A percentile compares a stretch with the other conserved stretches of the same genome.
Evolutionary conservation across 1,140 invertebrate genomes (phyloP).

Genomic region (Drosophila subobscura): DNA sequence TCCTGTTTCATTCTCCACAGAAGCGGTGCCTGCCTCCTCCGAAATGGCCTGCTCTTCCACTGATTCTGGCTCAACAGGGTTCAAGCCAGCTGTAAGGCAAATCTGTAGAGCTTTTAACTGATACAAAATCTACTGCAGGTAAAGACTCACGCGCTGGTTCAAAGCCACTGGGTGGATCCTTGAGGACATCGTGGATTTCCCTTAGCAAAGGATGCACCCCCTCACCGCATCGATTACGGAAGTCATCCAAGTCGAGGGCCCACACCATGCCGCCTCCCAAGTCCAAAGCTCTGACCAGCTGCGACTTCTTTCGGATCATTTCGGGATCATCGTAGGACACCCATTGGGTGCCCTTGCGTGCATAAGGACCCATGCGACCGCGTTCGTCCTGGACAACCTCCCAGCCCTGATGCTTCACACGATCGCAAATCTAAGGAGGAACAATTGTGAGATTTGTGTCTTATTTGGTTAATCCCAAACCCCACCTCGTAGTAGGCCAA

Average conservation of each 20-base stretch:
- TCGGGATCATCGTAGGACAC: constrained; percentile 93
- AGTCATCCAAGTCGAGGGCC: constrained; percentile 95
- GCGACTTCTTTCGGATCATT: constrained; percentile 91
- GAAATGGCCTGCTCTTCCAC: constrained; percentile 53
- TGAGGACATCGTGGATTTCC: constrained; percentile 88
- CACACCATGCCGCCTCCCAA: constrained; percentile 95
- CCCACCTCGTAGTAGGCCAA: constrained; percentile 93
- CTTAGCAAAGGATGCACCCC: constrained; percentile 90
- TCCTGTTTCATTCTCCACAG: constrained; percentile 37
- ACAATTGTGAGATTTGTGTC: not conserved
- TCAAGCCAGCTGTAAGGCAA: constrained; percentile 53
- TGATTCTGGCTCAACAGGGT: constrained; percentile 46
- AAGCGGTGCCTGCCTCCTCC: constrained; percentile 34
- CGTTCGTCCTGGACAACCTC: constrained; percentile 90
- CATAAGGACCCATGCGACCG: constrained; percentile 92
- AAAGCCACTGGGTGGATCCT: constrained; percentile 64
- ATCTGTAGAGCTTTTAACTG: not conserved
- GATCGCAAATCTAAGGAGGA: constrained; percentile 89
- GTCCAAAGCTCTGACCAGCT: constrained; percentile 89
- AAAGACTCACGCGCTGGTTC: constrained; percentile 64
- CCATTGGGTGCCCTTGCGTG: constrained; percentile 94
- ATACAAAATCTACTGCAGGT: not conserved
- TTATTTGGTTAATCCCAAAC: not conserved
- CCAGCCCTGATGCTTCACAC: constrained; percentile 91
- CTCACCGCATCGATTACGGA: constrained; percentile 89